Conservation (phyloP, 1,140 invertebrate genomes). For the Drosophila saltans region DNA sequence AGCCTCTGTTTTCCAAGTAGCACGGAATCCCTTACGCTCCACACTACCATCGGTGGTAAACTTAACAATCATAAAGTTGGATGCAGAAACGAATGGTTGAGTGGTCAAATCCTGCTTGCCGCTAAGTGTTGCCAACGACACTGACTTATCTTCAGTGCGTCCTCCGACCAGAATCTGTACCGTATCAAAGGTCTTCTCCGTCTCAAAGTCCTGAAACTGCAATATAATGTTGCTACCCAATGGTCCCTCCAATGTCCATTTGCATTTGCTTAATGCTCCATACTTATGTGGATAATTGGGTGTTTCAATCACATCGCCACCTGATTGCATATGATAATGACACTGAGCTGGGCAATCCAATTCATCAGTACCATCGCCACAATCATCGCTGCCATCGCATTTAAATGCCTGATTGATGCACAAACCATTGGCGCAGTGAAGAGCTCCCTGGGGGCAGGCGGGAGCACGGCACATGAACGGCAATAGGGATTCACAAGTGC, state of each 20-base stretch:
- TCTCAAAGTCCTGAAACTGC: slow-evolving; percentile 98
- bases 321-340: slow-evolving; percentile 96
- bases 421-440: slow-evolving; percentile 95
- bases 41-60: slow-evolving; percentile 97
- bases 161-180: slow-evolving; percentile 98
- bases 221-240: slow-evolving; percentile 96
- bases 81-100: slow-evolving; percentile 95
- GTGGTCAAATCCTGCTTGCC: slow-evolving; percentile 93
- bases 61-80: slow-evolving; percentile 99
- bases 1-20: slow-evolving; percentile 96
- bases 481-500: slow-evolving; percentile 95
- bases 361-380: slow-evolving; percentile 96
- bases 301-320: slow-evolving; percentile 97
- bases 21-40: slow-evolving; percentile 96
- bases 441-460: slow-evolving; percentile 95
- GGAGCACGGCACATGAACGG: slow-evolving; percentile 96
- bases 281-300: slow-evolving; percentile 98
- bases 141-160: slow-evolving; percentile 95
- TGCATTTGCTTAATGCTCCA: slow-evolving; percentile 94
- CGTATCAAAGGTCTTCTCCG: slow-evolving; percentile 97
- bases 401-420: slow-evolving; percentile 95
- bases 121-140: slow-evolving; percentile 95
- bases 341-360: slow-evolving; percentile 94
- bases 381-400: slow-evolving; percentile 97
- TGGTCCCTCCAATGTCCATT: slow-evolving; percentile 98